phyloP scores from a whole-genome alignment of 2,888 invertebrate species.

The Sphecodes monilicornis region DNA sequence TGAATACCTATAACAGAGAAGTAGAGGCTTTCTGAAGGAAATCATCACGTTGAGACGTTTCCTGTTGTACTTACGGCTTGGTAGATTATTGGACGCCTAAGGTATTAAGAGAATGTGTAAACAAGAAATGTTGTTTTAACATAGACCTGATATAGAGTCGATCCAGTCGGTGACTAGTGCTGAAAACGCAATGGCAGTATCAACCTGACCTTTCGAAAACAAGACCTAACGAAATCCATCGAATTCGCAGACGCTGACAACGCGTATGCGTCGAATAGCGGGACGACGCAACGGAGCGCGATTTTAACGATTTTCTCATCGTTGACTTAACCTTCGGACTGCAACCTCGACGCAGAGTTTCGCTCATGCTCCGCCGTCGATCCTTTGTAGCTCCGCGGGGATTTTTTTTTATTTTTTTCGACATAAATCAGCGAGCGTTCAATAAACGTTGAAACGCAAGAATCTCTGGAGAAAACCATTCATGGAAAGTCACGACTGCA shows the following conservation, averaged over 20 bases:
- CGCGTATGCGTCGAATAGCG: background rate
- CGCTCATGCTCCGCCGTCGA: background rate
- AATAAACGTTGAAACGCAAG: background rate
- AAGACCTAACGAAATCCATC: background rate
- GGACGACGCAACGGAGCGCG: background rate
- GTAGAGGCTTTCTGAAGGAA: background rate
- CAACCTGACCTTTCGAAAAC: background rate
- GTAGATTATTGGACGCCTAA: too few species aligned
- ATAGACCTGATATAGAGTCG: background rate
- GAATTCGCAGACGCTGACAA: conserved; percentile 1
- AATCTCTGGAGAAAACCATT: conserved; percentile 14
- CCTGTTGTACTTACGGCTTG: background rate
- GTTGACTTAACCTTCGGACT: conserved; percentile 24
- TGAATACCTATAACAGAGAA: background rate
- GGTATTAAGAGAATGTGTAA: background rate
- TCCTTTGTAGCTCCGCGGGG: background rate
- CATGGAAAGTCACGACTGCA: conserved; percentile 9
- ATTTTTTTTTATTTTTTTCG: background rate
- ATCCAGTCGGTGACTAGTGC: too few species aligned
- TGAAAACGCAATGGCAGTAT: background rate
- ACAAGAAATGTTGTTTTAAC: background rate
- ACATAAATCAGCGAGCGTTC: conserved; percentile 15
- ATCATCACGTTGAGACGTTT: background rate
- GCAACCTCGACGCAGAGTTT: conserved; percentile 6
- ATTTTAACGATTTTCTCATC: conserved; percentile 44